Evolutionary conservation across 2,113 vertebrate species (phyloP).

Genomic region (Eleginops maclovinus): DNA sequence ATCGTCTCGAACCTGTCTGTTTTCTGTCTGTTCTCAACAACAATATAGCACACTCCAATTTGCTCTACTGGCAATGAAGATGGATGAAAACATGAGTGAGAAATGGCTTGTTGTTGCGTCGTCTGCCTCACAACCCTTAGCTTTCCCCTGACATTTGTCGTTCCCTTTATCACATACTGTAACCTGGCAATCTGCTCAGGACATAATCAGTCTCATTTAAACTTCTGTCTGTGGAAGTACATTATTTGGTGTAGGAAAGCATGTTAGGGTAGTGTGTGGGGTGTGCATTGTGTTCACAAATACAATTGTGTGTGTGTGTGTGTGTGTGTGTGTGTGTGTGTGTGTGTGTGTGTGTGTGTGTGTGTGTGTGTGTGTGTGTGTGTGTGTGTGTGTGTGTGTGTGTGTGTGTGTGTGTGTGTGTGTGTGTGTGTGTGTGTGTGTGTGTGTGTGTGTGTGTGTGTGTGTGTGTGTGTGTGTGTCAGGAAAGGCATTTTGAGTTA

Average conservation of each 20-base stretch:
- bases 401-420: constrained; percentile 31
- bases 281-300: constrained; percentile 28
- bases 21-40: constrained; percentile 42
- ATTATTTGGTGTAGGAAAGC: constrained; percentile 29
- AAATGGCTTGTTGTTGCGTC: constrained; percentile 42
- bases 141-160: constrained; percentile 40
- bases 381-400: constrained; percentile 21
- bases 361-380: constrained; percentile 24
- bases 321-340: constrained; percentile 33
- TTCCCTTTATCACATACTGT: constrained; percentile 41
- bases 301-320: constrained; percentile 17
- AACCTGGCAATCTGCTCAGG: constrained; percentile 64
- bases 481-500: constrained; percentile 55
- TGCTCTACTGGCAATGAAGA: constrained; percentile 58
- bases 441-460: constrained; percentile 21
- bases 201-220: constrained; percentile 63
- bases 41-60: constrained; percentile 52
- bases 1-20: constrained; percentile 8
- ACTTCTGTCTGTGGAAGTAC: constrained; percentile 42
- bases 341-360: constrained; percentile 26
- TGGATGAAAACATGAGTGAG: constrained; percentile 48
- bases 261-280: constrained; percentile 15
- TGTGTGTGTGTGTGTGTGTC: constrained; percentile 18
- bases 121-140: constrained; percentile 43
- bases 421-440: constrained; percentile 34